Percentiles rank a stretch among this genome's conserved stretches.
These are phyloP conservation scores for Numenius phaeopus DNA, from an alignment of 2,797 vertebrate genomes.

Conservation along the genomic window DNA sequence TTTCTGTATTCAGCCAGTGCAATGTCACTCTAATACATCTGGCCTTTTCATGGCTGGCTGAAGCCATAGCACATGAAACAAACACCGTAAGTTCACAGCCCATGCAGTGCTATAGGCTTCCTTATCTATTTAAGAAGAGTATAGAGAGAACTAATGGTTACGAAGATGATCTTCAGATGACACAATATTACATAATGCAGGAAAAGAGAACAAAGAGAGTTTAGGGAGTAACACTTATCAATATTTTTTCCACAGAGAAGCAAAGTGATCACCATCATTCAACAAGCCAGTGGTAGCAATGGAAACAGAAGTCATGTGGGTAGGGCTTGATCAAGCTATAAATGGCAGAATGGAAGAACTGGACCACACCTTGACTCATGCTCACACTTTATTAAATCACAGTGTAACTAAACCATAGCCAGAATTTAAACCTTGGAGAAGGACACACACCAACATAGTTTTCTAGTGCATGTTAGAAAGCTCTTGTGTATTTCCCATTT, in stretches of 20 bases:
- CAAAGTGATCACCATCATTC: neutral
- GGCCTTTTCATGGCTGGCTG: neutral
- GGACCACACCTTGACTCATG: neutral
- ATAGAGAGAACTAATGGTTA: neutral
- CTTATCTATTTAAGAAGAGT: neutral
- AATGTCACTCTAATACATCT: neutral
- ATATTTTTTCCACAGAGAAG: neutral
- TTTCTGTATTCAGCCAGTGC: neutral
- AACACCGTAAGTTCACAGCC: rapidly evolving
- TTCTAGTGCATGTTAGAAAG: neutral
- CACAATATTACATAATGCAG: neutral
- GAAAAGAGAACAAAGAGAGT: rapidly evolving
- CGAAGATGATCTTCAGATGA: neutral
- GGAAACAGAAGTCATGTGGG: neutral
- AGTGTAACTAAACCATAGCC: neutral
- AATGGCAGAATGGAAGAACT: neutral
- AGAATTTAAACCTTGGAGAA: neutral
- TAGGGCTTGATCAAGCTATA: neutral
- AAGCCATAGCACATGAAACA: neutral
- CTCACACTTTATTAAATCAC: neutral
- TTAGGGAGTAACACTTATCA: neutral
- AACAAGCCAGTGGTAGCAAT: neutral
- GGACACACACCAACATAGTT: rapidly evolving
- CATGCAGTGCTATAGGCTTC: neutral
- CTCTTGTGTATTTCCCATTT: rapidly evolving